Evolutionary conservation across 2,797 vertebrate genomes (phyloP).

Genomic region (Poliocrania exsul): DNA sequence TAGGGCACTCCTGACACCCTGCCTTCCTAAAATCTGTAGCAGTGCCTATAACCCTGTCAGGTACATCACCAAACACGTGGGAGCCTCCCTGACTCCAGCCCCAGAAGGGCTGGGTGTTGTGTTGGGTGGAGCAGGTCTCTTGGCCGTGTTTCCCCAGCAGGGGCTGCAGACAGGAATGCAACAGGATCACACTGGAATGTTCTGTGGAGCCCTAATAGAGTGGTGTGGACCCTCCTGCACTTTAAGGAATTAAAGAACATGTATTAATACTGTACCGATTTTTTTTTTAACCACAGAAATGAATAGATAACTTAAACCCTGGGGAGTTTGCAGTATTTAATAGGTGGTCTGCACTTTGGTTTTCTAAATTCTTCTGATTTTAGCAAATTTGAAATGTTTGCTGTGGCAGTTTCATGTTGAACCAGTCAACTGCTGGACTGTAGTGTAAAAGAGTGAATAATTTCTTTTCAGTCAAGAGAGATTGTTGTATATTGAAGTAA

Average conservation of each 20-base stretch:
- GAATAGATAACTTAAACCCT: not conserved
- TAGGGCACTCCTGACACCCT: not conserved
- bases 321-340: not conserved
- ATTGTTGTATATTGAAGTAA: not conserved
- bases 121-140: not conserved
- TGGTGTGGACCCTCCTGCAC: not conserved
- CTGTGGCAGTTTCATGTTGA: not conserved
- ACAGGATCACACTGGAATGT: not conserved
- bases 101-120: not conserved
- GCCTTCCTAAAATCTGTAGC: not conserved
- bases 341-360: not conserved
- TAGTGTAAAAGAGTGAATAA: not conserved
- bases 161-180: rapidly evolving
- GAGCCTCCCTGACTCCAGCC: not conserved
- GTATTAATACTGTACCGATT: not conserved
- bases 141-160: rapidly evolving
- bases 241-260: not conserved
- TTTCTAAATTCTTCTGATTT: not conserved
- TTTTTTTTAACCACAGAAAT: not conserved
- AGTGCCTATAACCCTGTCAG: not conserved
- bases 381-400: not conserved
- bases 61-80: not conserved
- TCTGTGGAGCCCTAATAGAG: not conserved
- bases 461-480: not conserved
- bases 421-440: not conserved